These are phyloP conservation scores for Lates calcarifer DNA, from an alignment of 2,113 vertebrate genomes.

Conservation along the genomic window DNA sequence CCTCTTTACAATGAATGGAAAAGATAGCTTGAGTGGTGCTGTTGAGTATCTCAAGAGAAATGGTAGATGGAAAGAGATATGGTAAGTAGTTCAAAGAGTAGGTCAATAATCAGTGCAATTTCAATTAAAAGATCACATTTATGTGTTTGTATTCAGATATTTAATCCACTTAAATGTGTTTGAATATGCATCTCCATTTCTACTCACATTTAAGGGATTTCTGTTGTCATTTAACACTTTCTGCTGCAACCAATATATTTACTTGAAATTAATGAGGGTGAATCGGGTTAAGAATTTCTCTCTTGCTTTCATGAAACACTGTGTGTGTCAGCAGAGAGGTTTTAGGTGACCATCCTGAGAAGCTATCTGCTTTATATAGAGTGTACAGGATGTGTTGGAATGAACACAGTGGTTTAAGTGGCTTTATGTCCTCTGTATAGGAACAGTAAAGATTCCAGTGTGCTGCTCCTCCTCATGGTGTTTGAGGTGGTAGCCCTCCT, in stretches of 20 bases:
- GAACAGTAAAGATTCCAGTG: conserved; percentile 4
- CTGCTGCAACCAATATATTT: not conserved
- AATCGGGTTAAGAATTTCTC: not conserved
- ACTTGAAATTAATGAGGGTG: not conserved
- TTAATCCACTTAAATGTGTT: conserved; percentile 1
- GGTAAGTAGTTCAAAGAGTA: not conserved
- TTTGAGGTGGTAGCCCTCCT: conserved; percentile 20
- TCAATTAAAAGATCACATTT: conserved; percentile 14
- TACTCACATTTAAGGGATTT: not conserved
- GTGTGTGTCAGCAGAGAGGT: not conserved
- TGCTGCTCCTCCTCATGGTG: not conserved
- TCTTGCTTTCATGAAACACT: not conserved
- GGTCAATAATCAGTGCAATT: not conserved
- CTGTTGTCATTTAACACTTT: not conserved
- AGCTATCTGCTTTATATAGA: not conserved
- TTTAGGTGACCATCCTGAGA: not conserved
- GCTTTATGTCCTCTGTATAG: conserved; percentile 19
- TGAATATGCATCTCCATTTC: not conserved
- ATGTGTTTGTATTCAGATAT: not conserved
- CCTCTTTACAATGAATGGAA: conserved; percentile 12
- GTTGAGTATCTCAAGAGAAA: conserved; percentile 10
- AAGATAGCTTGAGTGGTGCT: not conserved
- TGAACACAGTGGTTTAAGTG: not conserved
- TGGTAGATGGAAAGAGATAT: not conserved
- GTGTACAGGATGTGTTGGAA: not conserved